Percentiles rank a stretch among this genome's conserved stretches.
These are phyloP conservation scores for Rhagologus leucostigma DNA, from an alignment of 2,113 vertebrate genomes.

Conservation along the genomic window DNA sequence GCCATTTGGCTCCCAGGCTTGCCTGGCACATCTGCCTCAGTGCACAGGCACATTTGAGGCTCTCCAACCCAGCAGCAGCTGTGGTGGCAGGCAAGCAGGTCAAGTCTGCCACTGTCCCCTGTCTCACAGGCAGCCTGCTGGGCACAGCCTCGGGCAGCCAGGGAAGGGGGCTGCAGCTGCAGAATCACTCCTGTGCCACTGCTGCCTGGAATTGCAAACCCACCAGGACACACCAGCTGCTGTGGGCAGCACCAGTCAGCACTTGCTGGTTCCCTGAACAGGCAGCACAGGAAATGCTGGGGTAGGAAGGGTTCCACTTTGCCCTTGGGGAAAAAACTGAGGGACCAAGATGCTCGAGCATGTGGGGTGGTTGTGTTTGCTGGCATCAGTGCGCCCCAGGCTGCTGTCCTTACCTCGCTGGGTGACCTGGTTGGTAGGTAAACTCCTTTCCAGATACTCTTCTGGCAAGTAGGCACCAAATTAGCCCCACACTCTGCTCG, in stretches of 20 bases:
- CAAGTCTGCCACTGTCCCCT: neutral
- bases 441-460: neutral
- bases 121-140: neutral
- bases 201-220: neutral
- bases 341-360: accelerated
- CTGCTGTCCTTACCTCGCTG: accelerated
- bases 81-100: neutral
- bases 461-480: neutral
- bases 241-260: neutral
- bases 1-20: neutral
- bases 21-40: neutral
- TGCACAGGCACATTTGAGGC: accelerated
- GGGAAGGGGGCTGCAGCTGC: neutral
- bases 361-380: neutral
- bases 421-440: neutral
- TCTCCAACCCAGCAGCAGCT: neutral
- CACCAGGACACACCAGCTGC: accelerated
- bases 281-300: neutral
- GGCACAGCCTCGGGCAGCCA: neutral
- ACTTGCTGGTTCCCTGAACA: neutral
- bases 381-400: neutral
- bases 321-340: neutral
- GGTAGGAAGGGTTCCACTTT: accelerated
- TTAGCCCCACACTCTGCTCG: neutral
- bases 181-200: neutral